Evolutionary conservation across 2,797 vertebrate species (phyloP).

Genomic region (Platyrinchus mystaceus): DNA sequence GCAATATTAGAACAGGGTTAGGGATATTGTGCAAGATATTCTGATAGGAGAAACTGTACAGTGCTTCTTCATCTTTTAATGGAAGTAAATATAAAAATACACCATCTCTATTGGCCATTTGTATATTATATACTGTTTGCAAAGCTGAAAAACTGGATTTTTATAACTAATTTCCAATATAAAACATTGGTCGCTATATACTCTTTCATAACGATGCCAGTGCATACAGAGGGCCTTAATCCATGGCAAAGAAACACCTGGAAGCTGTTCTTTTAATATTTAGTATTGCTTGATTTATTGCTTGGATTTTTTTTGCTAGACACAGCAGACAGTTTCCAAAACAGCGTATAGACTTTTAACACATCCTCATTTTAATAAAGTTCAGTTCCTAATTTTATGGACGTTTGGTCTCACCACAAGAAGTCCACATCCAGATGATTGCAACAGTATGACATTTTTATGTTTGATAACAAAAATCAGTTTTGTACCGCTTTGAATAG

Average conservation of each 20-base stretch:
- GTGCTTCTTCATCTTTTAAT: not conserved
- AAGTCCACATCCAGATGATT: not conserved
- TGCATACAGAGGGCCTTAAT: not conserved
- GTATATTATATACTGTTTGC: not conserved
- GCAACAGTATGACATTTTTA: not conserved
- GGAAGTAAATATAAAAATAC: not conserved
- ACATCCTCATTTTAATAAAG: slow-evolving; percentile 10
- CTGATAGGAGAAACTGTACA: not conserved
- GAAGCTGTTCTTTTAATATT: not conserved
- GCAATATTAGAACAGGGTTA: not conserved
- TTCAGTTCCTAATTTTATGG: not conserved
- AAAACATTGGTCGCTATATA: not conserved
- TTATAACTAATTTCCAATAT: not conserved
- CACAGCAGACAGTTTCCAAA: not conserved
- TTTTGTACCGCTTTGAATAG: not conserved
- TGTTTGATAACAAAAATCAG: not conserved
- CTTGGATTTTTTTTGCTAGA: not conserved
- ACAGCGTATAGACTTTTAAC: not conserved
- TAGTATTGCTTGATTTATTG: not conserved
- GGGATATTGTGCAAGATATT: not conserved
- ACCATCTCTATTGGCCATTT: not conserved
- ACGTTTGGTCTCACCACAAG: not conserved
- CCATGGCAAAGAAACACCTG: not conserved
- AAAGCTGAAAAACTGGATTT: not conserved
- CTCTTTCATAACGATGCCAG: not conserved